Evolutionary conservation across 2,888 invertebrate genomes (phyloP), one percentile per base, ranked within the genome.

Genomic region (Colostygia pectinataria): DNA sequence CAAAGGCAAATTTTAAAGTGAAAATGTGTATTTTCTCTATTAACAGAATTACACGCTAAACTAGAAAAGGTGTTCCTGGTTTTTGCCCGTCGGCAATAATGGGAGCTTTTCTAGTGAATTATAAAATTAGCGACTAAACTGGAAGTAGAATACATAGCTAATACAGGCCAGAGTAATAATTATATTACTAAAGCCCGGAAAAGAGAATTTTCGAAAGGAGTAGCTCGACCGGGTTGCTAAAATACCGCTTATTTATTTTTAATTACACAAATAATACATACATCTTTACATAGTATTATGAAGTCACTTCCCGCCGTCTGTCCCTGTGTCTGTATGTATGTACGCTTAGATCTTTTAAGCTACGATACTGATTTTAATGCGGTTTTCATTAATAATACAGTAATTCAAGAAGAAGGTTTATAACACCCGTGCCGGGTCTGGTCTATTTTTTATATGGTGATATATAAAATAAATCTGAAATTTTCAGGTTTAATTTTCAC

Each of bases 121-220:
- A 43, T 47, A 47, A 36, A 43, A 50, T 47, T 47, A 50, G 12
- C 36, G 33, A 38, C 20, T 36, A 27, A 49, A 28, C 20, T 20
- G n/a, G 25, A 39, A 18, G 40, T 38, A 33, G 24, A 53, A 41
- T 33, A 38, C 28, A 9, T 12, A 15, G 13, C 39, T 18, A 47
- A 25, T 33, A 34, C 39, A 15, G n/a, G n/a, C 33, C 47, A 23
- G 13, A 20, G 40, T 39, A 49, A 46, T 39, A 53, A 41, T 41
- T 24, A 15, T 24, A 15, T 31, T 29, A 31, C 18, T 4, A 13
- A 36, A 7, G 9, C 23, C 29, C n/a, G 29, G 23, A 20, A 20
- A 20, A 20, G 20, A 20, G 20, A 6, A 20, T 25, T 23, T 37
- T 15, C 20, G 6, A 20, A n/a, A 31, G 18, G 13, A 31, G 39